These are phyloP conservation scores for Melanotaenia duboulayi DNA, from an alignment of 2,113 vertebrate genomes.

Conservation along the genomic window DNA sequence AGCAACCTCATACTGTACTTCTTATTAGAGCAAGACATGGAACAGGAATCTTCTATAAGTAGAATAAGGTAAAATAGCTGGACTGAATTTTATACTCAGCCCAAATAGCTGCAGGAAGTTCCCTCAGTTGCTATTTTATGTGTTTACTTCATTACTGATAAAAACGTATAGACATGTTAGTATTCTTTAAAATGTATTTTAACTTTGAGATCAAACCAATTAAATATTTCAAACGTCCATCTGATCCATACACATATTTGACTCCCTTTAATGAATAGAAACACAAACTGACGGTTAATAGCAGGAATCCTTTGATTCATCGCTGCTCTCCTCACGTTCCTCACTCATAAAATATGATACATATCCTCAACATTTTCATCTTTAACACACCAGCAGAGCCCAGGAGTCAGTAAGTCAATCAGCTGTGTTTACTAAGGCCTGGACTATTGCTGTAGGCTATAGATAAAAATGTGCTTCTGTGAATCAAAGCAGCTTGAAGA, in stretches of 20 bases:
- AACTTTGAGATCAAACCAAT: slow-evolving; percentile 22
- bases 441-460: slow-evolving; percentile 15
- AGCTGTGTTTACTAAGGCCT: slow-evolving; percentile 23
- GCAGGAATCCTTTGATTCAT: slow-evolving; percentile 11
- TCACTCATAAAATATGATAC: slow-evolving; percentile 8
- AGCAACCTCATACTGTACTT: too few species aligned
- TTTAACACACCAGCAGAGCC: not conserved
- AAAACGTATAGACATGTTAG: not conserved
- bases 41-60: too few species aligned
- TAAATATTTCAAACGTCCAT: not conserved
- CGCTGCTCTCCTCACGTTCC: slow-evolving; percentile 10
- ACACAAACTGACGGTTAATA: slow-evolving; percentile 1
- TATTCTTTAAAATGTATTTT: not conserved
- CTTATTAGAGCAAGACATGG: too few species aligned
- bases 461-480: slow-evolving; percentile 29
- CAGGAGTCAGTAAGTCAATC: slow-evolving; percentile 42
- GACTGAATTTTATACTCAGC: too few species aligned
- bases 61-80: too few species aligned
- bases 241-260: not conserved
- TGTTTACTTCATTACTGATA: too few species aligned
- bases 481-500: slow-evolving; percentile 55
- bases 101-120: too few species aligned
- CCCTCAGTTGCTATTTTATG: too few species aligned
- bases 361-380: slow-evolving; percentile 8
- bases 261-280: not conserved